Evolutionary conservation across 2,113 vertebrate species (phyloP).

Genomic region (Calyptomena viridis): DNA sequence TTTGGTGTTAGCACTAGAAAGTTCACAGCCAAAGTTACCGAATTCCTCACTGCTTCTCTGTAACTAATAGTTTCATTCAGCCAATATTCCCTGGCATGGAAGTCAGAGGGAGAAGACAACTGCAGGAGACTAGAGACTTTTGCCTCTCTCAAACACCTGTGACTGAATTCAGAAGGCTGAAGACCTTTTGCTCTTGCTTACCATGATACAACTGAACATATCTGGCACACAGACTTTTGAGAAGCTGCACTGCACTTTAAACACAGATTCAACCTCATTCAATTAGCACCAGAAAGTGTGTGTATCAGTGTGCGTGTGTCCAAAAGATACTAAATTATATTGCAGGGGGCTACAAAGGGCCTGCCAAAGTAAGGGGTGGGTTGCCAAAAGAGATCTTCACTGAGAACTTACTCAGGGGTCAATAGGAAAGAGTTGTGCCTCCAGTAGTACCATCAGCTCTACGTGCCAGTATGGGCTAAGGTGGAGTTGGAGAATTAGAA

Average conservation of each 20-base stretch:
- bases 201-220: not conserved
- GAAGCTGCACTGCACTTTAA: not conserved
- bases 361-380: not conserved
- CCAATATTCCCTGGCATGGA: not conserved
- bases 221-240: not conserved
- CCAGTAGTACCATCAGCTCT: rapidly evolving
- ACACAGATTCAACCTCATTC: not conserved
- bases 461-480: not conserved
- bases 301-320: not conserved
- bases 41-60: not conserved
- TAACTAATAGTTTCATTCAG: not conserved
- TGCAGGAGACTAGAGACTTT: not conserved
- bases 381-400: not conserved
- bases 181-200: not conserved
- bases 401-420: not conserved
- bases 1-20: not conserved
- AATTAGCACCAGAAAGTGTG: not conserved
- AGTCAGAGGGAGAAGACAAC: not conserved
- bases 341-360: not conserved
- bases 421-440: not conserved
- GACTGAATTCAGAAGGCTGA: not conserved
- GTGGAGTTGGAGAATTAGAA: not conserved
- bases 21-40: not conserved
- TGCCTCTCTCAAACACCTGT: not conserved
- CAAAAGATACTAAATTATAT: not conserved